Base-by-base conservation (phyloP, 2,888 invertebrate genomes). In the Cyclophora albipunctata region DNA sequence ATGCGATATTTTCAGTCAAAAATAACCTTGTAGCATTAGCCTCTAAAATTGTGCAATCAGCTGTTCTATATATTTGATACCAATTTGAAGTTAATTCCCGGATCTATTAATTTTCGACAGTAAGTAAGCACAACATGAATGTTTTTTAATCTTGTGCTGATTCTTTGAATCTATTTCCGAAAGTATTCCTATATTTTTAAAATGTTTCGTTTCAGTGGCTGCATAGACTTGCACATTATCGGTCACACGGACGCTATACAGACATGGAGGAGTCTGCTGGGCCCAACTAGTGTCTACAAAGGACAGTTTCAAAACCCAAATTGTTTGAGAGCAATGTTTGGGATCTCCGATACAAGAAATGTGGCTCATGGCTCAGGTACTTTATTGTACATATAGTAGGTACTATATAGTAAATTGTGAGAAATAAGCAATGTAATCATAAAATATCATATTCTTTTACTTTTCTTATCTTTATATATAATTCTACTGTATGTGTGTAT, bases 321-420 rank as follows among this genome's bases (percentile, higher is more conserved):
- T 49, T 92, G 94, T 48, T 92, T 98, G 55, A 89, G 98, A 63
- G 96, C 96, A 2, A 87, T 90, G 69, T 96, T 93, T 85, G 98
- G 98, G 0, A 86, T 98, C 20, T 96, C 98, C 0, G 98, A 98
- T 75, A 98, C 98, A 0, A 91, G 98, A 66, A 98, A 98, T 89
- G 96, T 95, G 2, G 93, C 95, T 5, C 98, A 98, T 85, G 98
- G 98, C 7, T 97, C 98, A 73, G 97, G 61, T 61, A 52, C 20
- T 20, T 20, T 20, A 20, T 20, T 20, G 20, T 20, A 20, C 20
- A 20, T 20, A 20, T 20, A 20, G 20, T n/a, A n/a, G n/a, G n/a
- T n/a, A n/a, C n/a, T n/a, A n/a, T n/a, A n/a, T n/a, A 20, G 20
- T 20, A 20, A 20, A 20, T 20, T 20, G 20, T 20, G 20, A 20